These are phyloP conservation scores for Anthophora plumipes DNA, from an alignment of 2,888 invertebrate species.

Conservation along the genomic window DNA sequence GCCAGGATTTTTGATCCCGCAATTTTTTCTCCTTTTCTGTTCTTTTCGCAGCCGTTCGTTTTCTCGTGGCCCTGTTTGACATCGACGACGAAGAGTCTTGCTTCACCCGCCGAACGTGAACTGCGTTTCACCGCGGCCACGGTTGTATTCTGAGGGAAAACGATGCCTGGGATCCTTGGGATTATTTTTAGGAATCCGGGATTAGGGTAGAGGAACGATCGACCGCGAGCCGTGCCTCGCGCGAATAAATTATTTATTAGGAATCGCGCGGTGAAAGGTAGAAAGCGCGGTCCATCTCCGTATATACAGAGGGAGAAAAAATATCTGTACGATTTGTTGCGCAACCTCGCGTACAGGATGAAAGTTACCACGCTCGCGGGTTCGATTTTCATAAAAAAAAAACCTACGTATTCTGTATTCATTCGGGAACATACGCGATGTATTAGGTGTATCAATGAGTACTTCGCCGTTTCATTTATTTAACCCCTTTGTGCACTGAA, in stretches of 20 bases:
- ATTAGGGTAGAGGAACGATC: conserved; percentile 13
- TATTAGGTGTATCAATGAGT: no score
- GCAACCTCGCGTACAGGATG: conserved; percentile 16
- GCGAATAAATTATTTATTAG: conserved; percentile 41
- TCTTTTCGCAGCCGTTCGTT: conserved; percentile 11
- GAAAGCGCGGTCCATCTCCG: conserved; percentile 20
- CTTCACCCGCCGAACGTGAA: conserved; percentile 53
- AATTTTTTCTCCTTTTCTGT: conserved; percentile 29
- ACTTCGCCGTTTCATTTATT: no score
- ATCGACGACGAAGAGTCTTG: conserved; percentile 32
- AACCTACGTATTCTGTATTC: not conserved
- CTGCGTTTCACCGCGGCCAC: conserved; percentile 39
- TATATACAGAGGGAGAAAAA: not conserved
- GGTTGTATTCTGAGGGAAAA: not conserved
- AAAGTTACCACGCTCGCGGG: conserved; percentile 14
- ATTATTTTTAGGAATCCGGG: conserved; percentile 34
- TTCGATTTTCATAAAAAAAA: conserved; percentile 19
- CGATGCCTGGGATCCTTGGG: conserved; percentile 19
- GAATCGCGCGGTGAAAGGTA: conserved; percentile 37
- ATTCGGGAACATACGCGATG: not conserved
- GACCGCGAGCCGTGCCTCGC: not conserved
- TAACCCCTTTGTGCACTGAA: no score
- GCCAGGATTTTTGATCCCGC: conserved; percentile 61
- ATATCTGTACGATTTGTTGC: conserved; percentile 21
- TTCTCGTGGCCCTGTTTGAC: conserved; percentile 26